Percentiles rank a stretch among this genome's conserved stretches.
These are phyloP conservation scores for Abscondita cerata DNA, from an alignment of 2,888 invertebrate genomes.

Conservation along the genomic window DNA sequence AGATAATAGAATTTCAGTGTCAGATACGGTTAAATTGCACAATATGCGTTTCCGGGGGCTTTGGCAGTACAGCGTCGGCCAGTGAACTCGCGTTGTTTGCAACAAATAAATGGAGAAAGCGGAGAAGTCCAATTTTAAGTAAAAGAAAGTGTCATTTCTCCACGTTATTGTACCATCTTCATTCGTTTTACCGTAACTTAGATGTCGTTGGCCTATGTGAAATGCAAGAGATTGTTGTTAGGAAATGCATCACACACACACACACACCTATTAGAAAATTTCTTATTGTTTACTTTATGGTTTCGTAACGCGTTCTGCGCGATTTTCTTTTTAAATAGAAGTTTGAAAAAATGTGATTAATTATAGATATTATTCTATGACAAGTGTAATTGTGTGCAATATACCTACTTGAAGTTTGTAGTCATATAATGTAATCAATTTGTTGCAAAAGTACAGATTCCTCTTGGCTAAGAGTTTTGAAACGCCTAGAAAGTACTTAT, in stretches of 20 bases:
- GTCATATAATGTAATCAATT: slow-evolving; percentile 28
- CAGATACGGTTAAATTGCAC: slow-evolving; percentile 29
- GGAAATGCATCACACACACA: slow-evolving; percentile 14
- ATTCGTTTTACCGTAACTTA: slow-evolving; percentile 17
- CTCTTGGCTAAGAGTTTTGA: slow-evolving; percentile 29
- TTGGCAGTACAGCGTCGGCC: slow-evolving; percentile 43
- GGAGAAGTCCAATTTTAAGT: slow-evolving; percentile 35
- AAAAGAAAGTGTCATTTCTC: slow-evolving; percentile 43
- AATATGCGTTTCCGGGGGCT: slow-evolving; percentile 49
- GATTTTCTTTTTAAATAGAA: neutral
- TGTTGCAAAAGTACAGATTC: slow-evolving; percentile 26
- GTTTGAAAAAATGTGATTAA: neutral
- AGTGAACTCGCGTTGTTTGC: slow-evolving; percentile 37
- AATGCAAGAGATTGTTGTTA: slow-evolving; percentile 20
- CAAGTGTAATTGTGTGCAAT: neutral
- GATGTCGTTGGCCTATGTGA: slow-evolving; percentile 27
- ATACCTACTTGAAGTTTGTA: neutral
- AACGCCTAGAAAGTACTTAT: slow-evolving; percentile 28
- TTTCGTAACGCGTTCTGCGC: neutral
- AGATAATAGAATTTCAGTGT: slow-evolving; percentile 17
- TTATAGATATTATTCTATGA: neutral
- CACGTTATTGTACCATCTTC: slow-evolving; percentile 25
- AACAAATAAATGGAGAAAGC: slow-evolving; percentile 40
- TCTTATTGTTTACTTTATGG: slow-evolving; percentile 11
- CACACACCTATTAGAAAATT: slow-evolving; percentile 19